phyloP scores from a whole-genome alignment of 2,888 invertebrate species.

The Leptinotarsa rubiginosa region DNA sequence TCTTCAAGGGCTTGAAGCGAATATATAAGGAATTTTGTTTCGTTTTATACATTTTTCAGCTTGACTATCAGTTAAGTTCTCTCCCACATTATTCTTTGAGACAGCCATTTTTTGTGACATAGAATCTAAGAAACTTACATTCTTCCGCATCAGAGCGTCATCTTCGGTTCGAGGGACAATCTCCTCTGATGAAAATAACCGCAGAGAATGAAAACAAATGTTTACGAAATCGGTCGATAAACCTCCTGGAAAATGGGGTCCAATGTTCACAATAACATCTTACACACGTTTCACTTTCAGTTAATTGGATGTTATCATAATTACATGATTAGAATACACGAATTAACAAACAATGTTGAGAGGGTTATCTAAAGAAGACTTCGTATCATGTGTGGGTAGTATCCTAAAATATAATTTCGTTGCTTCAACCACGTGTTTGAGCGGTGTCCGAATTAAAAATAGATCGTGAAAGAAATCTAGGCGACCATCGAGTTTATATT shows the following conservation, averaged over 20 bases:
- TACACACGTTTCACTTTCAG: neutral
- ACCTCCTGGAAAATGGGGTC: neutral
- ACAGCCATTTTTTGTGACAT: too few species aligned
- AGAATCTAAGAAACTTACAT: too few species aligned
- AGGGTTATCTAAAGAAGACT: constrained; percentile 2
- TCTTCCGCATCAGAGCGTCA: too few species aligned
- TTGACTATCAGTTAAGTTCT: too few species aligned
- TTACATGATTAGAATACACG: constrained; percentile 6
- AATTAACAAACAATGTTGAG: neutral
- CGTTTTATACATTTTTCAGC: too few species aligned
- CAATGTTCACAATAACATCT: neutral
- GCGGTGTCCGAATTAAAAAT: too few species aligned
- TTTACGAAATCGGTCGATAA: neutral
- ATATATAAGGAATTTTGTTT: too few species aligned
- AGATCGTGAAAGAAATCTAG: too few species aligned
- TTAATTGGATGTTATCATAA: neutral
- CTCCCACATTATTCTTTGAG: too few species aligned
- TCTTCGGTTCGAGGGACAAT: too few species aligned
- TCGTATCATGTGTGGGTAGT: neutral
- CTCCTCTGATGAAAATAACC: neutral
- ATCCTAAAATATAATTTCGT: constrained; percentile 7
- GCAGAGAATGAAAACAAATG: neutral
- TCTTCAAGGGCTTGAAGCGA: too few species aligned
- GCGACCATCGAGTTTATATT: too few species aligned
- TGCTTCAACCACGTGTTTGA: neutral